Evolutionary conservation across 2,888 invertebrate genomes (phyloP).

Genomic region (Caenorhabditis auriculariae): DNA sequence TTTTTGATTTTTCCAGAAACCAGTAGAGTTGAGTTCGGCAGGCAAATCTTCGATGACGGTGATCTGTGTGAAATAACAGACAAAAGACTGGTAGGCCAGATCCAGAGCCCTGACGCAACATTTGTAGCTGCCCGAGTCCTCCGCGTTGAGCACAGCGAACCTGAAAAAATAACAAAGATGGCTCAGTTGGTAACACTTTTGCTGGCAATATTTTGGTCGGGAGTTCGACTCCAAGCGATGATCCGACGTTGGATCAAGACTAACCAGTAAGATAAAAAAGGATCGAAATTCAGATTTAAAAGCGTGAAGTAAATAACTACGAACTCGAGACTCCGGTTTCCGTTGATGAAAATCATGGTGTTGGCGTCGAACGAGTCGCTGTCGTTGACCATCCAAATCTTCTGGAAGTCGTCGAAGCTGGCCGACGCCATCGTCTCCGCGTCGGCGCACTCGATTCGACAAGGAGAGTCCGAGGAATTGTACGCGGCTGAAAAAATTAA

Average conservation of each 20-base stretch:
- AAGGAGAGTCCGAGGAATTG: constrained; percentile 13
- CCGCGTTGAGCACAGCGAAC: constrained; percentile 14
- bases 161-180: constrained; percentile 5
- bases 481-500: constrained; percentile 12
- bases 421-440: constrained; percentile 16
- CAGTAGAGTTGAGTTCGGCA: neutral
- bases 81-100: constrained; percentile 23
- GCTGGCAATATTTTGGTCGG: too few species aligned
- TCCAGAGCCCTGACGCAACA: constrained; percentile 21
- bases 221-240: too few species aligned
- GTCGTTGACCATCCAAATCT: constrained; percentile 24
- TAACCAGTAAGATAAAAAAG: too few species aligned
- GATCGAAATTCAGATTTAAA: too few species aligned
- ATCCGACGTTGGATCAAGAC: too few species aligned
- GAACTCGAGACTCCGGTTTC: constrained; percentile 22
- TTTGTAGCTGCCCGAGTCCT: constrained; percentile 19
- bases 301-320: too few species aligned
- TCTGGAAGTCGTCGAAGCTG: constrained; percentile 15
- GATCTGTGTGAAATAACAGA: constrained; percentile 19
- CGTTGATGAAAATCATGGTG: constrained; percentile 28
- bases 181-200: neutral
- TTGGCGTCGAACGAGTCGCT: constrained; percentile 17
- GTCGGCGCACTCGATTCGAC: constrained; percentile 26
- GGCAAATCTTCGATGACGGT: constrained; percentile 17
- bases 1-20: too few species aligned